phyloP scores from a whole-genome alignment of 2,797 vertebrate genomes.

The Poliocrania exsul region DNA sequence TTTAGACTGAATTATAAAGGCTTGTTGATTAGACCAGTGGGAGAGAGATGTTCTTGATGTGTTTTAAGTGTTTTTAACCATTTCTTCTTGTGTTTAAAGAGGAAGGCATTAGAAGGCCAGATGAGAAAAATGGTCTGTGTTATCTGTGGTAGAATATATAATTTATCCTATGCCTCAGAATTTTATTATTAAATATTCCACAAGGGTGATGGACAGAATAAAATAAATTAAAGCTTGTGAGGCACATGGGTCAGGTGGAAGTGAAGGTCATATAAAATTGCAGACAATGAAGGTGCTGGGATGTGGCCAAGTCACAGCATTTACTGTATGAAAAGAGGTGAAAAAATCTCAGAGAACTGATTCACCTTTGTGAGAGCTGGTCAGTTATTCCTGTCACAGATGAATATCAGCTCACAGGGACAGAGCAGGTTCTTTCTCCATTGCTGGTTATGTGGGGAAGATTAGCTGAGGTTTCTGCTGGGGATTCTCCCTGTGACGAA shows the following conservation, averaged over 20 bases:
- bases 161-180: background rate
- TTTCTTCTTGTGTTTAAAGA: background rate
- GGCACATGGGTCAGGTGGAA: background rate
- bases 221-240: background rate
- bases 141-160: background rate
- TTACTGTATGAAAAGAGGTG: background rate
- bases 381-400: fast-evolving
- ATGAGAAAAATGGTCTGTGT: background rate
- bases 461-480: background rate
- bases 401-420: background rate
- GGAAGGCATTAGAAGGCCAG: background rate
- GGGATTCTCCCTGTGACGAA: background rate
- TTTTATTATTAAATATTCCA: background rate
- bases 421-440: background rate
- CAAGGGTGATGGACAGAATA: background rate
- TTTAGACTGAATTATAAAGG: background rate
- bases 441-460: background rate
- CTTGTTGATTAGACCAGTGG: background rate
- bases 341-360: background rate
- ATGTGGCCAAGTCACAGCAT: background rate
- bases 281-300: background rate
- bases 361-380: background rate
- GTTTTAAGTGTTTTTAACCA: background rate
- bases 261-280: background rate
- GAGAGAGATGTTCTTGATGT: background rate